Base-by-base conservation (phyloP, 2,797 vertebrate genomes). In the Tinamus major region DNA sequence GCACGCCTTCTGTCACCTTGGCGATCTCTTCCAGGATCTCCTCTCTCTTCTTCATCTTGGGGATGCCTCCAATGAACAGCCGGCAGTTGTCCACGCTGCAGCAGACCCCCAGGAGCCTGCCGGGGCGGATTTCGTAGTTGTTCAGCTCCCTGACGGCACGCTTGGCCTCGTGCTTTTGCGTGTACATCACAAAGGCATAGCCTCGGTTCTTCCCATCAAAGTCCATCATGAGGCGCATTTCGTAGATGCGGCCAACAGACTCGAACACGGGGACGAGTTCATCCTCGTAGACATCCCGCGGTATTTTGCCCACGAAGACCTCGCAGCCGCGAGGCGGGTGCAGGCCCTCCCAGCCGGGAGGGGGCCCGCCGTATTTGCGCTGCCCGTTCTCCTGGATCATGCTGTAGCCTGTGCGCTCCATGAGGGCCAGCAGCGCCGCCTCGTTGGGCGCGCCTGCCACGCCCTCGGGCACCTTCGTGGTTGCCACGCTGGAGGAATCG, bases 221-320 rank as follows among this genome's bases (percentile, higher is more conserved):
- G 97, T 99, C 99, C 99, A 99, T 99, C 99, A 99, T 99, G 80
- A 99, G 97, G 35, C 99, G 99, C 99, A 99, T 99, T 98, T 99
- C 99, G 3, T 99, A 99, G 97, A 99, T 99, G 85, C 98, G 98
- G 18, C 99, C 99, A 0, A 99, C 98, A 0, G 98, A 96, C 97
- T 99, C 99, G 7, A 99, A 99, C 85, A 99, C 99, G 0, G 99
- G 99, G 61, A 99, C 99, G 9, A 99, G 97, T 97, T 99, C 99
- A 11, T 99, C 99, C 94, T 99, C 99, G 0, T 99, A 99, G 85
- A 99, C 99, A 1, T 99, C 99, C 0, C 99, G 98, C 4, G 99
- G 99, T 95, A 99, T 99, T 97, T 99, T 99, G 62, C 99, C 99
- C 86, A 99, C 99, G 61, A 99, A 99, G 91, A 99, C 99, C 92